A percentile compares a stretch with the other conserved stretches of the same genome.
These are phyloP conservation scores for Amia ocellicauda DNA, from an alignment of 2,113 vertebrate genomes.

Conservation along the genomic window DNA sequence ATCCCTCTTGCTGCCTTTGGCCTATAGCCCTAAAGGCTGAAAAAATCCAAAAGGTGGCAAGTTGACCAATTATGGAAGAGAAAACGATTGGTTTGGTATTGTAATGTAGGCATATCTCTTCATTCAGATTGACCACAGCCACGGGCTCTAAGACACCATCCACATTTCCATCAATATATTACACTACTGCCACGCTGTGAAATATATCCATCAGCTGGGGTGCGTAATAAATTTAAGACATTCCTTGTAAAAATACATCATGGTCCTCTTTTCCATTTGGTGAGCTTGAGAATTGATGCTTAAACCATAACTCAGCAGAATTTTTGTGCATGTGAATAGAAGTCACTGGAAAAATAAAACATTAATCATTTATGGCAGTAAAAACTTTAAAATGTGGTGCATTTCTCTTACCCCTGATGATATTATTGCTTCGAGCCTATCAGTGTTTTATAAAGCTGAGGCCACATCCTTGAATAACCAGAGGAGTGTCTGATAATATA, in stretches of 20 bases:
- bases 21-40: slow-evolving; percentile 36
- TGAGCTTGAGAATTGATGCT: background rate
- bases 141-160: background rate
- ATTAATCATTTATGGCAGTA: background rate
- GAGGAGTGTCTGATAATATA: slow-evolving; percentile 1
- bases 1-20: slow-evolving; percentile 32
- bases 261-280: background rate
- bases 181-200: background rate
- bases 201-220: slow-evolving; percentile 3
- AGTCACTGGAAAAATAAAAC: background rate
- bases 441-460: slow-evolving; percentile 9
- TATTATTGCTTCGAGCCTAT: slow-evolving; percentile 3
- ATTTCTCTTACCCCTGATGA: background rate
- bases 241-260: background rate
- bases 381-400: background rate
- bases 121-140: background rate
- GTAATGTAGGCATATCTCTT: background rate
- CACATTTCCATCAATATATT: background rate
- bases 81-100: slow-evolving; percentile 9
- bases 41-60: slow-evolving; percentile 37
- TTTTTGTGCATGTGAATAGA: background rate
- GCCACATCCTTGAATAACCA: slow-evolving; percentile 7
- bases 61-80: slow-evolving; percentile 32
- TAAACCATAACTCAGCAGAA: background rate
- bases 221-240: background rate